phyloP scores from a whole-genome alignment of 2,113 vertebrate species.

The Thomomys bottae region DNA sequence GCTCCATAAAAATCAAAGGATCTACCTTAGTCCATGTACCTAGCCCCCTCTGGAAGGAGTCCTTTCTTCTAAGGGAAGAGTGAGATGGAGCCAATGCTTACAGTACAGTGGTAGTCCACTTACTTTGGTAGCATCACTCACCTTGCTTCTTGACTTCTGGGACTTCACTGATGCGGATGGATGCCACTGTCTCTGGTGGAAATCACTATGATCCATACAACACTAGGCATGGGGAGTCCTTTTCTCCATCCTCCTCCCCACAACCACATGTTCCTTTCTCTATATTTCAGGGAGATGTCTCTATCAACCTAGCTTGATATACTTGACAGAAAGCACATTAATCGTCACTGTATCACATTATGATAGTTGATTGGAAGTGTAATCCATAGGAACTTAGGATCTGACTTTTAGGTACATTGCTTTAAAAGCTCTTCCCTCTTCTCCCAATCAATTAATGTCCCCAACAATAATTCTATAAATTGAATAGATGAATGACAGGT shows the following conservation, averaged over 20 bases:
- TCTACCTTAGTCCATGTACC: background rate
- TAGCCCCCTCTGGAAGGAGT: background rate
- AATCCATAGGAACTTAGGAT: background rate
- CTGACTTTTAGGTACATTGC: slow-evolving; percentile 6
- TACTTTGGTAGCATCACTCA: background rate
- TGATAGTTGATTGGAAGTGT: background rate
- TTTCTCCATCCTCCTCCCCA: background rate
- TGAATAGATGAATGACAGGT: background rate
- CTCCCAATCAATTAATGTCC: background rate
- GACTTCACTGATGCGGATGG: background rate
- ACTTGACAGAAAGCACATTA: background rate
- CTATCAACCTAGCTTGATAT: background rate
- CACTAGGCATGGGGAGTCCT: background rate
- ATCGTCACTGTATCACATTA: background rate
- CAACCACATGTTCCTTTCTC: background rate
- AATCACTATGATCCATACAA: background rate
- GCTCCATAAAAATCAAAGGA: background rate
- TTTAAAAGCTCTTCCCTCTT: background rate
- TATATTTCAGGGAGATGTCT: background rate
- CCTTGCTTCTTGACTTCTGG: background rate
- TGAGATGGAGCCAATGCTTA: background rate
- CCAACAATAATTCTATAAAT: background rate
- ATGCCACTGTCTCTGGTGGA: background rate
- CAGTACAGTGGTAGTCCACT: background rate
- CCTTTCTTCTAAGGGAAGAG: background rate